Base-by-base conservation (phyloP, 2,113 vertebrate genomes). In the Pelmatolapia mariae region DNA sequence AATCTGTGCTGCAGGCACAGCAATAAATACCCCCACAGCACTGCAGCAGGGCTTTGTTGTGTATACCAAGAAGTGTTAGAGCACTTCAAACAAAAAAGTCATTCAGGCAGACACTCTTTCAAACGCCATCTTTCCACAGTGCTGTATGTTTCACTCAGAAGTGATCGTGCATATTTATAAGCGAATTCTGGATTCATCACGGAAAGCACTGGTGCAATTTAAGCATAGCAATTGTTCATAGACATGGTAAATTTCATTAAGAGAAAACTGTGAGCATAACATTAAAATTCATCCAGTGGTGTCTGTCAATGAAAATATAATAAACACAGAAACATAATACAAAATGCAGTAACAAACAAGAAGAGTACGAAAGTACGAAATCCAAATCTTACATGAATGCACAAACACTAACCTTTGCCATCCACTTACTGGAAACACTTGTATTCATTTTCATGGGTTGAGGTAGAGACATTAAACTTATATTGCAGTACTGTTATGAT, bases 131-230 rank as follows among this genome's bases (percentile, higher is more conserved):
- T 89, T 84, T 66, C n/a, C 22, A 40, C 29, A 50, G 31, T 10
- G 10, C 43, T 38, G 29, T 26, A 66, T 56, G 38, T 84, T 88
- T 59, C 16, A 88, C 52, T 56, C 80, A 54, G 47, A 86, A 22
- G 29, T 18, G 24, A 19, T 81, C 56, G 54, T 91, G 38, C 78
- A 87, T 91, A 87, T 88, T 92, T 82, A 92, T 90, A 29, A 63
- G 47, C 16, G 19, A 47, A 89, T 87, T 91, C 73, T 79, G n/a
- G 50, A 86, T 82, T 85, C 81, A 83, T 89, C 40, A 31, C 50
- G 1, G 38, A 40, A 36, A 63, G 11, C 45, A 31, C 19, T 61
- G 31, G 33, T 87, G 63, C 24, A 66, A 68, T 82, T 89, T 59
- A 54, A 43, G n/a, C 66, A 22, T 29, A n/a, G n/a, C 47, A 43